Evolutionary conservation across 1,140 invertebrate species (phyloP), one percentile per base, ranked within the genome.

Genomic region (Asobara japonica): DNA sequence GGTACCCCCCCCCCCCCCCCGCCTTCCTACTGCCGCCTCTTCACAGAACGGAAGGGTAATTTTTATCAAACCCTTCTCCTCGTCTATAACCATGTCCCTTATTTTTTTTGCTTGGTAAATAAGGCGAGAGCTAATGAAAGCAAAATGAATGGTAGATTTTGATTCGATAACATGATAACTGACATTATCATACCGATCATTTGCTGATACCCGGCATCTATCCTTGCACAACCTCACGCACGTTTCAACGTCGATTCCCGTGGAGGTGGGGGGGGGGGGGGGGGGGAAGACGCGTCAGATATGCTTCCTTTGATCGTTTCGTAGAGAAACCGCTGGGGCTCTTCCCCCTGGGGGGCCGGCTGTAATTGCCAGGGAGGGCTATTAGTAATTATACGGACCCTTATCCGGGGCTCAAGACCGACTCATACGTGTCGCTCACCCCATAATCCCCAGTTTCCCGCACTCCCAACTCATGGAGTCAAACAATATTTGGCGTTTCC

Each of bases 371-470:
- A 5, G 27, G 60, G 25, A 16, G 61, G 61, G 61, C 61, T 64
- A 64, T 64, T 64, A 64, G 29, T 64, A 64, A 64, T 64, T 64
- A 64, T 36, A 64, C 61, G 61, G 61, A 36, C 41, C 61, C 61
- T 64, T 33, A 64, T 64, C 33, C 61, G 3, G 29, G n/a, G 27
- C 61, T n/a, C n/a, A 29, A 16, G 33, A 29, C 16, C 20, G 29
- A 16, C 20, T 64, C 61, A n/a, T 64, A 64, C 61, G 61, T 64
- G 33, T 64, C 61, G 33, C 33, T 64, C 61, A 64, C 33, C 27
- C 61, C 29, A 29, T 33, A 64, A 18, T 0, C 60, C n/a, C n/a
- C n/a, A n/a, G n/a, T n/a, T n/a, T n/a, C n/a, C n/a, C n/a, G n/a
- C n/a, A n/a, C n/a, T n/a, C n/a, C n/a, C n/a, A n/a, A n/a, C n/a